Conservation (phyloP, 1,140 invertebrate genomes). For the Pseudoatta argentina region DNA sequence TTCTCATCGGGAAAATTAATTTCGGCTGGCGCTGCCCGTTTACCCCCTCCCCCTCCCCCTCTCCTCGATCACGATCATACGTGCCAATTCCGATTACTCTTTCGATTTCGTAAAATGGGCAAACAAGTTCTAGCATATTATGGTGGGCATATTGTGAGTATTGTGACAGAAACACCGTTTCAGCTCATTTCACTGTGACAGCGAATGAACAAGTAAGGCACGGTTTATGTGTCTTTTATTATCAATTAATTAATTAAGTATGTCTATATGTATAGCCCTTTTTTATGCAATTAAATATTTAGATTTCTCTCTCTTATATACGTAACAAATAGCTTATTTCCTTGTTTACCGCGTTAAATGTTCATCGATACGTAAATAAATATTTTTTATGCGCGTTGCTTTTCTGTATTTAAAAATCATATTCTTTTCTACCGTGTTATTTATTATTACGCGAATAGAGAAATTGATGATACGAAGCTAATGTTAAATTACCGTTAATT, state of each 20-base stretch:
- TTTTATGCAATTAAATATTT: conserved; percentile 47
- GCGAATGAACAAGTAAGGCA: background rate
- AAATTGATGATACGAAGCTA: background rate
- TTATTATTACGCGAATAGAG: background rate
- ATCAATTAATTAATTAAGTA: conserved; percentile 33
- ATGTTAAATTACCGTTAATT: background rate
- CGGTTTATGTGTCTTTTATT: background rate
- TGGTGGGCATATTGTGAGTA: too few relatives aligned
- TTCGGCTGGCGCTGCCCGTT: conserved; percentile 32
- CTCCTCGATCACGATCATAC: background rate
- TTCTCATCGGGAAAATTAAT: conserved; percentile 65
- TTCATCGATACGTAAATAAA: background rate
- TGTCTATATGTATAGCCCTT: background rate
- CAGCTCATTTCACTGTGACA: background rate
- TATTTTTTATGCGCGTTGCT: background rate
- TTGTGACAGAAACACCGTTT: background rate
- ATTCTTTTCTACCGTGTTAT: background rate
- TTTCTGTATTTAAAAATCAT: conserved; percentile 28
- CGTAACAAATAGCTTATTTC: conserved; percentile 7
- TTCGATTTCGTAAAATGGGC: background rate
- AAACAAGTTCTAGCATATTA: background rate
- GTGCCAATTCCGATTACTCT: conserved; percentile 33
- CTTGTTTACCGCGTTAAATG: background rate
- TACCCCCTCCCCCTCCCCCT: background rate
- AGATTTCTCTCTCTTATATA: background rate